These are phyloP conservation scores for Anticlea derivata DNA, from an alignment of 2,888 invertebrate species.

Conservation along the genomic window DNA sequence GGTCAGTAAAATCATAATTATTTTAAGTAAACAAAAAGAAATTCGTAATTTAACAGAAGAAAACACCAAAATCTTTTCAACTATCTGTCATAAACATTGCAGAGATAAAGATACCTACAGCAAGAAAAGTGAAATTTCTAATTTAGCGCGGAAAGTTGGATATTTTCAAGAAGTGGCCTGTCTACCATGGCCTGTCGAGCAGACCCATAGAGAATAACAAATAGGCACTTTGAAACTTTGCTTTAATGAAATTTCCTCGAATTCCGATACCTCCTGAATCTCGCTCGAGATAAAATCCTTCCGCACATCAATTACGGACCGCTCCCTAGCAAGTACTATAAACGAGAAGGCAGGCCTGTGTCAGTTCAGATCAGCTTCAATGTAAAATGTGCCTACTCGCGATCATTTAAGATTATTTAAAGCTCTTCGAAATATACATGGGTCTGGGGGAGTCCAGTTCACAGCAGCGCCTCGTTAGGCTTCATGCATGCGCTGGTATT, in stretches of 20 bases:
- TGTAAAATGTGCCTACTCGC: neutral
- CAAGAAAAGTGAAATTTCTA: conserved; percentile 5
- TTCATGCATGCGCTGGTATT: no score
- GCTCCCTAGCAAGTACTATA: conserved; percentile 19
- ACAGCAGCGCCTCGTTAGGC: no score
- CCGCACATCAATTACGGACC: conserved; percentile 41
- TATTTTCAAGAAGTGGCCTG: conserved; percentile 14
- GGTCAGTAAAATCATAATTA: no score
- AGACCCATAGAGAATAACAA: conserved; percentile 26
- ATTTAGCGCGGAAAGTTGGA: conserved; percentile 5
- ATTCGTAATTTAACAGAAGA: no score
- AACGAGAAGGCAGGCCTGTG: neutral
- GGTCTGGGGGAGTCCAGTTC: no score
- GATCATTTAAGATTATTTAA: neutral
- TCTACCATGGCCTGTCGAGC: conserved; percentile 17
- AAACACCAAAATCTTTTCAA: conserved; percentile 1
- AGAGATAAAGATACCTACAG: no score
- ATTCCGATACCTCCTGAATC: conserved; percentile 29
- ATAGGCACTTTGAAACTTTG: conserved; percentile 29
- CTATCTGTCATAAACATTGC: conserved; percentile 8
- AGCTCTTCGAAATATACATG: neutral
- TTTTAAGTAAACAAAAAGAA: no score
- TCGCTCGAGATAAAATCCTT: conserved; percentile 37
- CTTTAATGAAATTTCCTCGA: conserved; percentile 27
- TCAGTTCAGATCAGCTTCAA: neutral